Evolutionary conservation across 2,797 vertebrate species (phyloP).

Genomic region (Oreonectes daqikongensis): DNA sequence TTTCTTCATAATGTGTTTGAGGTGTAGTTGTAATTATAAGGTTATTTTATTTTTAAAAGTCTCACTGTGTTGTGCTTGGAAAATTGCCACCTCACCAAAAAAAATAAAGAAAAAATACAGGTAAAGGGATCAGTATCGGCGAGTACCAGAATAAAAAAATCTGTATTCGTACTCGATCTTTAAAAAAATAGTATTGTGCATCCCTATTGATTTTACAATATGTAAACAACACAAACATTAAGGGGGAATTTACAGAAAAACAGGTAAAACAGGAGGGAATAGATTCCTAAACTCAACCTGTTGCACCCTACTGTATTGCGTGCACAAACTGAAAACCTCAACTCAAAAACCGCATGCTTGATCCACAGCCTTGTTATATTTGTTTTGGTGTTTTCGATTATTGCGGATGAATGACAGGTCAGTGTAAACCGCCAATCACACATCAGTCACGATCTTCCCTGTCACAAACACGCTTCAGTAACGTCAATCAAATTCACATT

Average conservation of each 20-base stretch:
- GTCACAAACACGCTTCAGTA: constrained; percentile 25
- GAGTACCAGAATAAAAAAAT: no score
- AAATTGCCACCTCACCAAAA: no score
- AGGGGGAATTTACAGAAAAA: not conserved
- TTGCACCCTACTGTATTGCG: not conserved
- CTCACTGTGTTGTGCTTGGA: no score
- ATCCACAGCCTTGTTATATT: not conserved
- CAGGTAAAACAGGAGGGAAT: not conserved
- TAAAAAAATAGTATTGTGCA: no score
- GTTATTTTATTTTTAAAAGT: no score
- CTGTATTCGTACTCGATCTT: no score
- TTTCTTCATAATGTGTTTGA: no score
- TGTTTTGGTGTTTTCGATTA: constrained; percentile 14
- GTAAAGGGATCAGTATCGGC: no score
- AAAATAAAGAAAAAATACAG: no score
- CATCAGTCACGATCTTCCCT: constrained; percentile 24
- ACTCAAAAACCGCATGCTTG: not conserved
- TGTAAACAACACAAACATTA: not conserved
- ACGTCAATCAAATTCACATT: constrained; percentile 43
- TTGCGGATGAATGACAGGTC: constrained; percentile 20
- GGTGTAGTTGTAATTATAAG: no score
- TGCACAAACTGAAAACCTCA: not conserved
- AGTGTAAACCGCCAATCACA: constrained; percentile 39
- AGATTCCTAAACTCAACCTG: not conserved
- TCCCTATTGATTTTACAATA: not conserved